phyloP scores from a whole-genome alignment of 2,797 vertebrate species.

The Smutsia temminckii region DNA sequence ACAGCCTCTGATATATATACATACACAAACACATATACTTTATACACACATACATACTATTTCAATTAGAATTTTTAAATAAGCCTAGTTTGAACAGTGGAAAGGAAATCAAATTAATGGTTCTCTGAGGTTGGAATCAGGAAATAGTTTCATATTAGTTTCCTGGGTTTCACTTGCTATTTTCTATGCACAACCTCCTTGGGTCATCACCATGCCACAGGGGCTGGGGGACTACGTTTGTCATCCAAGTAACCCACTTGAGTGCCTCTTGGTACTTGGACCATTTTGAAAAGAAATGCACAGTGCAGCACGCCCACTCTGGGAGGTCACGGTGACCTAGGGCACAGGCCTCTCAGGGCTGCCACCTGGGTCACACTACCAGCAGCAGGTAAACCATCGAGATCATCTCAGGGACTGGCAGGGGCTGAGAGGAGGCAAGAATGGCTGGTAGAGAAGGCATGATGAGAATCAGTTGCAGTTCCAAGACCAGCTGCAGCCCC shows the following conservation, averaged over 20 bases:
- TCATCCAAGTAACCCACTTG: too few relatives aligned
- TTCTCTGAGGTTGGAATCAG: not conserved
- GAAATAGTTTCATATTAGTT: not conserved
- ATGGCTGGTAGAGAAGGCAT: not conserved
- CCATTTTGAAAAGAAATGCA: not conserved
- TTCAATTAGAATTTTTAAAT: not conserved
- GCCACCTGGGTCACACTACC: not conserved
- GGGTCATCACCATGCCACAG: not conserved
- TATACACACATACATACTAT: not conserved
- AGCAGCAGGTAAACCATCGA: too few relatives aligned
- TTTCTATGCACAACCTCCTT: not conserved
- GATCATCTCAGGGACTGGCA: not conserved
- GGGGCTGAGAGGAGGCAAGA: not conserved
- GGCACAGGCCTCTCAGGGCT: not conserved
- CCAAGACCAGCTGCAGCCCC: not conserved
- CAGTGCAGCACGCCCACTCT: fast-evolving
- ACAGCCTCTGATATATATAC: not conserved
- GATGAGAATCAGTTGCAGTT: not conserved
- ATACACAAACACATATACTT: not conserved
- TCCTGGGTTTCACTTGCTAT: not conserved
- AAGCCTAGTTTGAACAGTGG: not conserved
- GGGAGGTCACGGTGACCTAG: not conserved
- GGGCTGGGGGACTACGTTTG: not conserved
- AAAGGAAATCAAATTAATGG: not conserved
- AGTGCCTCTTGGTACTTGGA: not conserved